These are phyloP conservation scores for Stichodactyla mertensii DNA, from an alignment of 64 coral and sea anemone species.

Conservation along the genomic window DNA sequence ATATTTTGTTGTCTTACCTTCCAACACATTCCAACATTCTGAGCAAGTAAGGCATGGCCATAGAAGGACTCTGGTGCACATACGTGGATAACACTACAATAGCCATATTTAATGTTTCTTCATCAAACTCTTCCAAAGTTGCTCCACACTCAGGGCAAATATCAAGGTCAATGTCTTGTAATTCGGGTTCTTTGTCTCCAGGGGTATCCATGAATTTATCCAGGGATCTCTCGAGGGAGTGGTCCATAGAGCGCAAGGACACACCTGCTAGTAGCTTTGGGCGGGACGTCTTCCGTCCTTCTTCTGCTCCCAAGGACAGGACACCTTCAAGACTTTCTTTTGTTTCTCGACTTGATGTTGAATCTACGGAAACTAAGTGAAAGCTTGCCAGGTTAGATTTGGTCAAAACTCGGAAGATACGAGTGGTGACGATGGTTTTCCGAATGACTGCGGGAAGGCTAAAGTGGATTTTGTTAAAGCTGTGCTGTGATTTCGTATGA, in stretches of 20 bases:
- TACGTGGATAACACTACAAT: slow-evolving; percentile 93
- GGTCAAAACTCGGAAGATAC: neutral
- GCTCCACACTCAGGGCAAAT: slow-evolving; percentile 77
- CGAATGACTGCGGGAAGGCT: too few species aligned
- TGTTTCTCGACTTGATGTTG: slow-evolving; percentile 28
- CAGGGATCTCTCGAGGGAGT: slow-evolving; percentile 37
- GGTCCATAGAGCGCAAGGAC: slow-evolving; percentile 74
- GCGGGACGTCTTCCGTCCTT: slow-evolving; percentile 31
- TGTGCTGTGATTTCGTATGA: too few species aligned
- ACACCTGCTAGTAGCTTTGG: slow-evolving; percentile 49
- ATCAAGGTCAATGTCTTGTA: slow-evolving; percentile 74
- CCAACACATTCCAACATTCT: slow-evolving; percentile 84
- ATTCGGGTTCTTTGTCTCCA: slow-evolving; percentile 41
- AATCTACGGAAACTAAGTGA: slow-evolving; percentile 38
- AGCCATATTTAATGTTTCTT: slow-evolving; percentile 89
- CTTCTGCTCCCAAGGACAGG: slow-evolving; percentile 9
- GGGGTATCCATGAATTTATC: slow-evolving; percentile 43
- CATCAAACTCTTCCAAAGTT: slow-evolving; percentile 90
- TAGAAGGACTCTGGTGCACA: slow-evolving; percentile 83
- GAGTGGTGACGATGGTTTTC: neutral
- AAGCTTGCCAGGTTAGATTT: neutral
- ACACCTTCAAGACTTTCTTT: slow-evolving; percentile 50
- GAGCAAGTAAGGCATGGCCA: slow-evolving; percentile 86
- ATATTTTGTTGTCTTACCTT: slow-evolving; percentile 37
- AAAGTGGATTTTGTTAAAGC: too few species aligned